Evolutionary conservation across 2,888 invertebrate genomes (phyloP).

Genomic region (Buathra laborator): DNA sequence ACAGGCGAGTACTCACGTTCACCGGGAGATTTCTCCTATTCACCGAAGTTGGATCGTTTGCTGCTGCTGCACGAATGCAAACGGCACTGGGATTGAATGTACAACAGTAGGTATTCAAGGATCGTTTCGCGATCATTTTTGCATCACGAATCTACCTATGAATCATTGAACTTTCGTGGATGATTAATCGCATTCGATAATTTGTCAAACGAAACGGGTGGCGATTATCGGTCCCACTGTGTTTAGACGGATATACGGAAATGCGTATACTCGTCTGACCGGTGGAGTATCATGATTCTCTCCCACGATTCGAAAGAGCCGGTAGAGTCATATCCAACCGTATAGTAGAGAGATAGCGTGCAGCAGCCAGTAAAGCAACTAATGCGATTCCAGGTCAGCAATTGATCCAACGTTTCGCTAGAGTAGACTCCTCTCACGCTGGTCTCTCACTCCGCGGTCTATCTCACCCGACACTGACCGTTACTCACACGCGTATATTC

Average conservation of each 20-base stretch:
- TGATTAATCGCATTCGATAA: neutral
- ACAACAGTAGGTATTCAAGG: neutral
- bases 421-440: constrained; percentile 52
- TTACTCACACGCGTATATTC: constrained; percentile 62
- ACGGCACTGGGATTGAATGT: neutral
- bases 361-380: constrained; percentile 57
- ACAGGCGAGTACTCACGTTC: neutral
- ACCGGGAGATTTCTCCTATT: neutral
- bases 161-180: too few relatives aligned
- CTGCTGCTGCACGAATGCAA: neutral
- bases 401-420: constrained; percentile 64
- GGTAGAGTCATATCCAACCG: constrained; percentile 56
- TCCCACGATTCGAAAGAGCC: constrained; percentile 63
- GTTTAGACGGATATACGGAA: neutral
- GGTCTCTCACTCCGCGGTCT: constrained; percentile 35
- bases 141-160: too few relatives aligned
- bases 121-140: too few relatives aligned
- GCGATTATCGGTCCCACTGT: too few relatives aligned
- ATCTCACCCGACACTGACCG: constrained; percentile 58
- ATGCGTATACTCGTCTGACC: neutral
- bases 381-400: constrained; percentile 69
- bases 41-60: neutral
- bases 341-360: constrained; percentile 54
- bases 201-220: neutral
- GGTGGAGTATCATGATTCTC: neutral